Conservation (phyloP, 2,888 invertebrate genomes). For the Lapara coniferarum region DNA sequence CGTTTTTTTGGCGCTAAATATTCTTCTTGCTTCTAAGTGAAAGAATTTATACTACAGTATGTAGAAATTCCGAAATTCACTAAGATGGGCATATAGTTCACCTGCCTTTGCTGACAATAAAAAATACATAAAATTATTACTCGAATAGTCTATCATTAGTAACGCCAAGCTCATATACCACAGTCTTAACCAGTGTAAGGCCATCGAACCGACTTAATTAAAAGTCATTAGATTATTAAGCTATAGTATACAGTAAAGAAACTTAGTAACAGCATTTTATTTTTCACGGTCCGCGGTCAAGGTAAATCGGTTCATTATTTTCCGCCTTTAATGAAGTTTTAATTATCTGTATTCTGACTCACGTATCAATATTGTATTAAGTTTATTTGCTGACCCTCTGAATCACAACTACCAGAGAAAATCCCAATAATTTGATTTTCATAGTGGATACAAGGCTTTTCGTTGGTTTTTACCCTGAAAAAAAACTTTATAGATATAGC, state of each 20-base stretch:
- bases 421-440: no score
- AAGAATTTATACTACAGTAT: no score
- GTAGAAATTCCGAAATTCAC: no score
- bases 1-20: no score
- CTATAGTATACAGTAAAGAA: neutral
- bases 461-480: no score
- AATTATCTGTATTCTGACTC: constrained; percentile 23
- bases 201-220: constrained; percentile 24
- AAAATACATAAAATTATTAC: neutral
- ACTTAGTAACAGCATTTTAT: constrained; percentile 19
- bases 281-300: constrained; percentile 39
- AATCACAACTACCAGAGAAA: no score
- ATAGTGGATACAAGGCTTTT: no score
- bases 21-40: no score
- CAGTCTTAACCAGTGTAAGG: neutral
- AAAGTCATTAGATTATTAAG: constrained; percentile 9
- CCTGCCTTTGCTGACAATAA: no score
- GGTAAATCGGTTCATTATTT: constrained; percentile 38
- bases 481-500: no score
- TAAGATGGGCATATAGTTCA: no score
- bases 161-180: constrained; percentile 2
- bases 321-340: constrained; percentile 25
- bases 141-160: neutral
- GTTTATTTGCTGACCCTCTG: neutral
- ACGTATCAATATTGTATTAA: constrained; percentile 3